Base-by-base conservation (phyloP, 2,113 vertebrate genomes). In the Echinops telfairi region DNA sequence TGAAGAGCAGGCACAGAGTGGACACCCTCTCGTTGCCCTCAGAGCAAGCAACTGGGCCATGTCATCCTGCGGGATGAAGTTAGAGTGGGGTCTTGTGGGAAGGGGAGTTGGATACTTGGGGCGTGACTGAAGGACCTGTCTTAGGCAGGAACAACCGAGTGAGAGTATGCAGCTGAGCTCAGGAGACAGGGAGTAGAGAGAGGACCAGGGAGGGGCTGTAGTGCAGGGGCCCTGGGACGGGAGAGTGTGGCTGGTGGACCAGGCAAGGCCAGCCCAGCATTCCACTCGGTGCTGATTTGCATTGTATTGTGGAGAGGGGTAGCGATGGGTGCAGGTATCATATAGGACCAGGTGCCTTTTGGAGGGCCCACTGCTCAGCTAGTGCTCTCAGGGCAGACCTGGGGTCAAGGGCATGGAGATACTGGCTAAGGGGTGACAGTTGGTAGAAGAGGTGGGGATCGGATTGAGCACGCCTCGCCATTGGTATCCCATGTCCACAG, bases 311-410 rank as follows among this genome's bases (percentile, higher is more conserved):
- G 23, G 60, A 40, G 29, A 2, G 15, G 33, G 15, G 6, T 8
- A 4, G 53, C 64, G 68, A 15, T n/a, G 31, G 43, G 36, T 15
- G 4, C 19, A 10, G 20, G 47, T 53, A 14, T 53, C 47, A 8
- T 53, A 53, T 14, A 53, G 47, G 12, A 10, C 29, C 9, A 14
- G 14, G 68, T 33, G 68, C 6, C 25, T 5, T 0, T 0, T 20
- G 20, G 0, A 15, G 0, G 47, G 3, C 17, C 38, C 3, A 0
- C 31, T 1, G 29, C 29, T 31, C 3, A 31, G 6, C 4, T 0
- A 2, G 11, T 1, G 0, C 8, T 1, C 58, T 29, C 68, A 27
- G 0, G 40, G 1, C 17, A 29, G 19, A 38, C 12, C 36, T 60
- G 38, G 17, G 58, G 16, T 4, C 2, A 3, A 16, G 23, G 19